These are phyloP conservation scores for Ypsolopha sequella DNA, from an alignment of 2,888 invertebrate genomes.

Conservation along the genomic window DNA sequence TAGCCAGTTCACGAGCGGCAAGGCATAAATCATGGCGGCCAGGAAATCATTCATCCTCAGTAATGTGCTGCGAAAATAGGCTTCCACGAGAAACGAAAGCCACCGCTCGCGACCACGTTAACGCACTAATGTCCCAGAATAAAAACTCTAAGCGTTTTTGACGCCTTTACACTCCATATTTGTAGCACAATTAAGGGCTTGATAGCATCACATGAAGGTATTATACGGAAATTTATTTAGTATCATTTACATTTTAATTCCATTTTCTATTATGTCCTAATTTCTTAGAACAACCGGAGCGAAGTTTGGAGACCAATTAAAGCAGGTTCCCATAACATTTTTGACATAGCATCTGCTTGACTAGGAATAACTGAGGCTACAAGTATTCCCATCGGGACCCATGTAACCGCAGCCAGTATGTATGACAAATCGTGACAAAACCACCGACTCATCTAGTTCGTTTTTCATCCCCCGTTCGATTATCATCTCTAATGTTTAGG, in stretches of 20 bases:
- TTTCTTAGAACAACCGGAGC: constrained; percentile 18
- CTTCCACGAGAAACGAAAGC: constrained; percentile 44
- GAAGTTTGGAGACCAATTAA: no score
- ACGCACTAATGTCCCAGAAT: constrained; percentile 31
- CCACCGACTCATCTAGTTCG: constrained; percentile 51
- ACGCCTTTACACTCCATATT: neutral
- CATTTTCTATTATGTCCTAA: neutral
- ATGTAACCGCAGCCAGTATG: constrained; percentile 54
- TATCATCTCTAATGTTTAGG: no score
- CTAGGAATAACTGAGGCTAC: constrained; percentile 23
- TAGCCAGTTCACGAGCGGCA: constrained; percentile 29
- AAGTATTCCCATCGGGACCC: constrained; percentile 25
- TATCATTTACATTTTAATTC: neutral
- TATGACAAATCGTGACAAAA: constrained; percentile 70
- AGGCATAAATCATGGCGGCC: constrained; percentile 58
- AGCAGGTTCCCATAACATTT: constrained; percentile 47
- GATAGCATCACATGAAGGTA: neutral
- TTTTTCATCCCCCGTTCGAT: no score
- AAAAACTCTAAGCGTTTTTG: neutral
- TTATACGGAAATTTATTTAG: neutral
- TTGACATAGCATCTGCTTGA: constrained; percentile 58
- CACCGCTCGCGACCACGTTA: constrained; percentile 35
- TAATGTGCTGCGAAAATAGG: constrained; percentile 69
- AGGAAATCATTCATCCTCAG: constrained; percentile 68
- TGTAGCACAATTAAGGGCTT: neutral